Evolutionary conservation across 2,888 invertebrate species (phyloP), one percentile per base, ranked within the genome.

Genomic region (Drosophila lutescens): DNA sequence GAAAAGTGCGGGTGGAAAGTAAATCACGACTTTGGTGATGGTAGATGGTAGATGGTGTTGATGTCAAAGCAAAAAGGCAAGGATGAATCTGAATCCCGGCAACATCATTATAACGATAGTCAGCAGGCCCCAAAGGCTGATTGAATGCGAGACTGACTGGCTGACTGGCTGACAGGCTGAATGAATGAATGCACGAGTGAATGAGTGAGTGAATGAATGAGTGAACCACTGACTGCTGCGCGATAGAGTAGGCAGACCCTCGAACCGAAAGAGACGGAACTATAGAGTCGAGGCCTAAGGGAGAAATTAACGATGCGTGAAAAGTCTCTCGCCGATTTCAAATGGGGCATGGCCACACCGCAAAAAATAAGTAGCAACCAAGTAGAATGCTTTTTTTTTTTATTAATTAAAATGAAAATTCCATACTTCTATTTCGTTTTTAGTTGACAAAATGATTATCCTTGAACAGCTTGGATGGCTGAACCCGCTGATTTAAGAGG

Each of bases 251-350:
- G 46, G 0, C 30, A 53, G 20, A 15, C 26, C n/a, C 43, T 32
- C 32, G 32, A 49, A 7, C 32, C 30, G 63, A 40, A 44, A 38
- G 36, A 50, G 55, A 57, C 32, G 12, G 46, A n/a, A 32, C 43
- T 49, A 17, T 53, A 36, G 67, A 63, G 74, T 63, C 55, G 61
- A 60, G 80, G 80, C 87, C 80, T 74, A 74, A 76, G 86, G 86
- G 76, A 71, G 56, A 88, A 89, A 89, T 87, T 87, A 87, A 87
- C 87, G 87, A 87, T 81, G 86, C 89, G 89, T 86, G 83, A 87
- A 87, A 87, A 83, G 80, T 80, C 75, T 76, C 79, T 67, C 68
- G 60, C 74, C 73, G 84, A 74, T 72, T 74, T 62, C 40, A 34
- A 54, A 66, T 26, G 40, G 67, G 68, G 15, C 65, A 53, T 67